A percentile compares a stretch with the other conserved stretches of the same genome.
These are phyloP conservation scores for Oplegnathus fasciatus DNA, from an alignment of 2,113 vertebrate species.

Conservation along the genomic window DNA sequence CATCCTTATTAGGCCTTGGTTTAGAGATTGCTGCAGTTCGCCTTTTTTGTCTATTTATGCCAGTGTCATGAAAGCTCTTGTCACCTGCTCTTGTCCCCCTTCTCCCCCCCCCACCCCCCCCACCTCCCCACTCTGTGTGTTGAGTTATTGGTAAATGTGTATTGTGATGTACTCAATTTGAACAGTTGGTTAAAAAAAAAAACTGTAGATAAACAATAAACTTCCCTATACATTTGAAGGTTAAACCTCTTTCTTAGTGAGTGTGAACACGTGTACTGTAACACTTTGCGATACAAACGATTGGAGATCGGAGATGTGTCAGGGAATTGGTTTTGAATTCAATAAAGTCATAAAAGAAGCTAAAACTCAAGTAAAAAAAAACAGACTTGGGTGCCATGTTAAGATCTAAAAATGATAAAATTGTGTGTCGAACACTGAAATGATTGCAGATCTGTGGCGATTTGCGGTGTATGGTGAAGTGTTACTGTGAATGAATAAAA, in stretches of 20 bases:
- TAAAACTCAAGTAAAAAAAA: not conserved
- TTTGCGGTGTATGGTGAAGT: slow-evolving; percentile 60
- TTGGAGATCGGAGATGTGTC: not conserved
- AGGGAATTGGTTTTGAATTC: not conserved
- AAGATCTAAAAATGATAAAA: slow-evolving; percentile 18
- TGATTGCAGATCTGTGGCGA: slow-evolving; percentile 33
- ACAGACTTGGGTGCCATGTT: not conserved
- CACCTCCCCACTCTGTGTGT: slow-evolving; percentile 62
- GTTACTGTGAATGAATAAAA: slow-evolving; percentile 62
- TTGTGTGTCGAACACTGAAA: slow-evolving; percentile 48
- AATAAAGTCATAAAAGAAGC: not conserved
- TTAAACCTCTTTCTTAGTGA: slow-evolving; percentile 72
- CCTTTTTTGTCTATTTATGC: slow-evolving; percentile 77
- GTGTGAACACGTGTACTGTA: slow-evolving; percentile 63
- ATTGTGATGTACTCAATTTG: slow-evolving; percentile 80
- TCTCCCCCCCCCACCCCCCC: not conserved
- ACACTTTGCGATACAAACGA: slow-evolving; percentile 59
- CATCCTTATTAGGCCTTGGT: slow-evolving; percentile 84
- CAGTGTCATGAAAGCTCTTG: slow-evolving; percentile 77
- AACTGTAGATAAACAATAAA: slow-evolving; percentile 80
- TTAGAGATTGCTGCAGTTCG: slow-evolving; percentile 82
- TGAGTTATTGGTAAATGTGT: slow-evolving; percentile 78
- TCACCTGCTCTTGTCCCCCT: slow-evolving; percentile 67
- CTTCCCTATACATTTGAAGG: slow-evolving; percentile 75
- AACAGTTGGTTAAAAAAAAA: slow-evolving; percentile 71